Base-by-base conservation (phyloP, 2,888 invertebrate genomes). In the Mythimna lalbum region DNA sequence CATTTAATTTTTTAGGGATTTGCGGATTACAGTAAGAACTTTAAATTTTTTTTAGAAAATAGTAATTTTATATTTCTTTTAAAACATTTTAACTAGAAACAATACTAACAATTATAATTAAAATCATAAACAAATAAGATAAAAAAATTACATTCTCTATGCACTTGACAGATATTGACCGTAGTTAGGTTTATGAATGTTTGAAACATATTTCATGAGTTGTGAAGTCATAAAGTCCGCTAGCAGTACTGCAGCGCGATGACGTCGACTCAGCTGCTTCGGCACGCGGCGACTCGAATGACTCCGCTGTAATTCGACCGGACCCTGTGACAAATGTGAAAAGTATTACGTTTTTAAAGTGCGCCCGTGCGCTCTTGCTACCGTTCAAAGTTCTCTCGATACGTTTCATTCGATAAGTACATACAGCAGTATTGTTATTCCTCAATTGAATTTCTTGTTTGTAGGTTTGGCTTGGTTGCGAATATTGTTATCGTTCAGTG, bases 271-370 rank as follows among this genome's bases (percentile, higher is more conserved):
- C 91, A 91, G 90, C 88, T 89, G 91, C 86, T 85, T 74, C 74
- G 86, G 90, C 91, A 89, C 91, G 90, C 92, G 90, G 90, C 87
- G 88, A 78, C 87, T 93, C 92, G 87, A 89, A 92, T 93, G 90
- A 91, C 93, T 89, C 86, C 83, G 84, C 73, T 91, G 94, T 92
- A 94, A 95, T 89, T 80, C 86, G 94, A 95, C 69, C 88, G 78
- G 76, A 81, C 81, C 86, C 86, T 92, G 92, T 94, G 93, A 93
- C 93, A 94, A 94, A 94, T 93, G 90, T 90, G 87, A 88, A 91
- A 94, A 90, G 90, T 90, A 93, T 92, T 91, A 90, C 87, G 83
- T 86, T 91, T 91, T 89, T 88, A 88, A 90, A 86, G 87, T 87
- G 84, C 85, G 69, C 82, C 75, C 68, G 77, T 63, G 77, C 69